Base-by-base conservation (phyloP, 2,888 invertebrate genomes). In the Dolomedes plantarius region DNA sequence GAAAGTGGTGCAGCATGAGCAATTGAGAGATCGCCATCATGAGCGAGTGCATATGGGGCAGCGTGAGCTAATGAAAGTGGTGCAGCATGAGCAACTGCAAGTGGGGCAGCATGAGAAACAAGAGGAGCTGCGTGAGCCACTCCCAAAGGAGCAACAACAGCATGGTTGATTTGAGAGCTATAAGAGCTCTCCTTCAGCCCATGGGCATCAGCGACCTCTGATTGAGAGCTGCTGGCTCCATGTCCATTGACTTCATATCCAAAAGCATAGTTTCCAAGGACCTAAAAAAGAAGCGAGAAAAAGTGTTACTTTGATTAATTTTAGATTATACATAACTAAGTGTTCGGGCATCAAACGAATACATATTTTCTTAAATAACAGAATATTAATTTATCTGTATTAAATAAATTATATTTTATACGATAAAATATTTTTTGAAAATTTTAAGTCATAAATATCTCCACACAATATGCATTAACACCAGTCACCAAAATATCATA, bases 71-170 rank as follows among this genome's bases (percentile, higher is more conserved):
- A n/a, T n/a, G n/a, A n/a, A 1, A 27, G 19, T 13, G 62, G 23
- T 27, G 62, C 64, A 27, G 11, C 16, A 31, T 28, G 64, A 29
- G 29, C 64, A 1, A 29, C 64, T 65, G 31, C 19, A 9, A 36
- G 13, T 36, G 46, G 2, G 46, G 46, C 46, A 46, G 11, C 16
- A 6, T 13, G 46, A n/a, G 46, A 46, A 16, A 46, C 16, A 5
- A 2, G 7, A 16, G 46, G 13, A 2, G 7, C 46, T 2, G 7
- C 16, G 2, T 46, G 41, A 11, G 71, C 68, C 6, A 69, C 50
- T 19, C 19, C 46, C 7, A 41, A 64, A 41, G 68, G 68, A 32
- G 65, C 79, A 1, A 50, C 80, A 29, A 71, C 80, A 16, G 16
- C 16, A 41, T 46, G 41, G 41, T 46, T 46, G n/a, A 46, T 46